phyloP scores from a whole-genome alignment of 2,797 vertebrate species.

The Chiroxiphia lanceolata region DNA sequence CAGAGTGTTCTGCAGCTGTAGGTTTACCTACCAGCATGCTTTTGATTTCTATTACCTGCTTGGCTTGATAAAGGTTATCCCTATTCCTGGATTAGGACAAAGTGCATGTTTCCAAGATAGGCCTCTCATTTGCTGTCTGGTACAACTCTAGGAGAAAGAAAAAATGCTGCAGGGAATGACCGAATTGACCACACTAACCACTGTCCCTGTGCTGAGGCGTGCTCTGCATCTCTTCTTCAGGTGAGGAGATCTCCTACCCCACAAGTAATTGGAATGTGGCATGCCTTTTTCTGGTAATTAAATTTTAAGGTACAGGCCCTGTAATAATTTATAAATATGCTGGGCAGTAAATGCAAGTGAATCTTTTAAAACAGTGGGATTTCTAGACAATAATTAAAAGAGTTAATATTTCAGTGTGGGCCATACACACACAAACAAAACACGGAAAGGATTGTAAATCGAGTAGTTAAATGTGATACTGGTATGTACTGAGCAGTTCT shows the following conservation, averaged over 20 bases:
- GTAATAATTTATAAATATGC: not conserved
- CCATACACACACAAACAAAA: not conserved
- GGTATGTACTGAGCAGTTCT: not conserved
- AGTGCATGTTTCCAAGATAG: not conserved
- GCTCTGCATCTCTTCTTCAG: not conserved
- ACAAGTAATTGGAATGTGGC: not conserved
- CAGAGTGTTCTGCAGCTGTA: not conserved
- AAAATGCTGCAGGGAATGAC: not conserved
- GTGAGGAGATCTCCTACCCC: not conserved
- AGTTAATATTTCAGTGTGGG: not conserved
- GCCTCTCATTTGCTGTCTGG: not conserved
- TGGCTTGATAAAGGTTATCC: not conserved
- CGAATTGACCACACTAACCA: rapidly evolving
- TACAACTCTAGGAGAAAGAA: not conserved
- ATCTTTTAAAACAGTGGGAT: not conserved
- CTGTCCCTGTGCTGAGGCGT: not conserved
- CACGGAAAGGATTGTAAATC: not conserved
- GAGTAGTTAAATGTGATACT: not conserved
- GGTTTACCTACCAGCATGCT: not conserved
- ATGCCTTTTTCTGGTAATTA: not conserved
- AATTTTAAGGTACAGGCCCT: not conserved
- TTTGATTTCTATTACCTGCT: not conserved
- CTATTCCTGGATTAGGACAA: not conserved
- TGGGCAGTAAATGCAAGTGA: not conserved
- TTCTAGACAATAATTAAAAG: not conserved